Percentiles rank a stretch among this genome's conserved stretches.
Conservation (phyloP, 2,797 vertebrate species). For the Psittacula echo region DNA sequence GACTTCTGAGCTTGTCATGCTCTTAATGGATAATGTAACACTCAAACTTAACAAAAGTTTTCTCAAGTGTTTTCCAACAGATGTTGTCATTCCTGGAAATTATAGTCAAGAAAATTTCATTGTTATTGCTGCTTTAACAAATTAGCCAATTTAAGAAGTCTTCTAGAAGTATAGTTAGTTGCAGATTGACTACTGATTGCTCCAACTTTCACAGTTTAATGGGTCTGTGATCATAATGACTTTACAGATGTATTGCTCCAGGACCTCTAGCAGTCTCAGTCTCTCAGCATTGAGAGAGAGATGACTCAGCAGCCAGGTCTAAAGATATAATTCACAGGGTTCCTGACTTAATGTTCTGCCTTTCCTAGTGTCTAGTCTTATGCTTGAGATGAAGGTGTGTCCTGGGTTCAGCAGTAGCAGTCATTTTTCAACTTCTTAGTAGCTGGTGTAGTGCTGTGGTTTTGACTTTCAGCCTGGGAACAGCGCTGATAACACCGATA, state of each 20-base stretch:
- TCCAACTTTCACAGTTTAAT: not conserved
- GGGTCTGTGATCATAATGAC: not conserved
- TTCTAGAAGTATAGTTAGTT: not conserved
- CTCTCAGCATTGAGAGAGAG: not conserved
- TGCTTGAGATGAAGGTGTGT: not conserved
- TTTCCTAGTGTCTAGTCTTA: not conserved
- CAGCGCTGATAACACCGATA: no score
- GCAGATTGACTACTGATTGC: not conserved
- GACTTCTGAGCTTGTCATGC: not conserved
- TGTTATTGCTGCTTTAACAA: not conserved
- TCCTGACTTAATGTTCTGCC: not conserved
- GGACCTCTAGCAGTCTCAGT: not conserved
- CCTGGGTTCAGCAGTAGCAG: no score
- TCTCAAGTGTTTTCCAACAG: not conserved
- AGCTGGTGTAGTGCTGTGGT: no score
- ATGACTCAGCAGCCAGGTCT: not conserved
- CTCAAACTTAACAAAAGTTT: not conserved
- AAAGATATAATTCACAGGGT: not conserved
- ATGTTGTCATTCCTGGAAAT: not conserved
- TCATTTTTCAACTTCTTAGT: no score
- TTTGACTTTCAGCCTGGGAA: no score
- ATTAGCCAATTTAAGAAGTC: not conserved
- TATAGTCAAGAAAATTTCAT: not conserved
- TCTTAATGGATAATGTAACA: not conserved
- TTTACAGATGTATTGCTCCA: not conserved